Base-by-base conservation (phyloP, 2,888 invertebrate species). In the Sinelater perroti region DNA sequence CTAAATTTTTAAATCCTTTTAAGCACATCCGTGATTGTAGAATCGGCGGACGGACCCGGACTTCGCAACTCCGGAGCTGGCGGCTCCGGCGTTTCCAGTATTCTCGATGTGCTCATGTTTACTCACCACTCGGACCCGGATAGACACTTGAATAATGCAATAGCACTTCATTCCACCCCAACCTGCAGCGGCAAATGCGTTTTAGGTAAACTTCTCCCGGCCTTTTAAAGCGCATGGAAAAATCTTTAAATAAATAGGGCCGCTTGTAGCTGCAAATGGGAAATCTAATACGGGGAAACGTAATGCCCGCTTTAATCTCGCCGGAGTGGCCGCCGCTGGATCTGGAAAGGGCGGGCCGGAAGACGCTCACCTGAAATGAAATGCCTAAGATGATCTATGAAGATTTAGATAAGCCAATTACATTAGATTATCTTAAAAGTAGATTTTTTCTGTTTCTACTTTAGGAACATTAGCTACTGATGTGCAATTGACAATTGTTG, bases 1-100 rank as follows among this genome's bases (percentile, higher is more conserved):
- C 33, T 56, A 68, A 69, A 69, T 72, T 73, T 72, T 71, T 72
- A 71, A 72, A 72, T 72, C 64, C 36, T 62, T 62, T 68, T 65
- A 71, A 72, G 70, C 67, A 66, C 50, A 45, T 44, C 45, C 36
- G 36, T 54, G 54, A 57, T 53, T 42, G 28, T 46, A 50, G 53
- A 61, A 58, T 61, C 56, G 56, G 38, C 44, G 20, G 21, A 33
- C 20, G 33, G 30, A 10, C 38, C 40, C 44, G 28, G 44, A 42
- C 35, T 56, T 56, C 44, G 42, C 24, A 45, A 58, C 47, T 53
- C 46, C 28, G 53, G 53, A 52, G 38, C 40, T 53, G 33, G 44
- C 21, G 54, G 45, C 50, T 49, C 44, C 49, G 52, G 57, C 40
- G 53, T 57, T 58, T 61, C 61, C 52, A 54, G 61, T 57, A 61